Base-by-base conservation (phyloP, 2,797 vertebrate species). In the Tokudaia muenninki region DNA sequence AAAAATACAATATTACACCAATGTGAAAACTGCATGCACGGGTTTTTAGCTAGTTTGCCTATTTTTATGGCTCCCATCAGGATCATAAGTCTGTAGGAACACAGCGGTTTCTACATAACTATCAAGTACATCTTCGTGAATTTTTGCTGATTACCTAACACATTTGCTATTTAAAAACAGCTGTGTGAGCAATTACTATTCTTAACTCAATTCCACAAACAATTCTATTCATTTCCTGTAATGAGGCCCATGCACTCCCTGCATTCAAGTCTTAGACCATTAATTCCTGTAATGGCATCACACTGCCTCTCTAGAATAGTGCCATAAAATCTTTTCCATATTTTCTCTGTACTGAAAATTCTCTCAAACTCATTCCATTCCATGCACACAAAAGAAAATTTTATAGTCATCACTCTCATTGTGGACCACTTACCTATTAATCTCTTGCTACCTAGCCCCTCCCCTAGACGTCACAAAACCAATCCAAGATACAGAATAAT, bases 221-320 rank as follows among this genome's bases (percentile, higher is more conserved):
- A 98, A 98, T 95, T 93, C 97, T 97, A 98, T 98, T 98, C 63
- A 98, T 98, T 98, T 98, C 97, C 97, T 98, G 94, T 97, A 98
- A 94, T 97, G 97, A 98, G 90, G 65, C 88, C 93, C 41, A n/a
- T 37, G 92, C 61, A 93, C 92, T 97, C 95, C 59, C 84, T 26
- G 83, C 11, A 7, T 96, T 98, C 19, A 97, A 87, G 77, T 79
- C 59, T 1, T 67, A 97, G 70, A 75, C 94, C 97, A 98, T 97
- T 96, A 98, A 98, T 93, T 98, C 94, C 97, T 91, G 59, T 90
- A 95, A 98, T n/a, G 95, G 92, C 90, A 97, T 70, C 5, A 21
- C 34, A 92, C 34, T 95, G 92, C 70, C 92, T 97, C 70, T 95
- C 87, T 61, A 65, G 10, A 97, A 61, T 24, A 96, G 90, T 17